phyloP scores from a whole-genome alignment of 1,140 invertebrate species.

The Medauroidea extradentata region DNA sequence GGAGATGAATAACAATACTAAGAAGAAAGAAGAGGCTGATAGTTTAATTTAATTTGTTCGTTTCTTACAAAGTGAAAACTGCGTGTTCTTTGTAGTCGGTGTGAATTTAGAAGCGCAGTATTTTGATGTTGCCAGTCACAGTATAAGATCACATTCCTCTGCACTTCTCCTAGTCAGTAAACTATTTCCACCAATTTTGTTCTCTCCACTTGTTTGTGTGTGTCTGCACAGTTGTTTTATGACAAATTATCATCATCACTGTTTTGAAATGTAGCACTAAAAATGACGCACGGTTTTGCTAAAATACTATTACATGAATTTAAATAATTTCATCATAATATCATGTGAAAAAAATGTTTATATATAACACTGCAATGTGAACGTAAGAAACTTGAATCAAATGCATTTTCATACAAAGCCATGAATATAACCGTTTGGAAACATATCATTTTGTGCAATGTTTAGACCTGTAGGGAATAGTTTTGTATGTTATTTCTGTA shows the following conservation, averaged over 20 bases:
- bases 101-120: too few relatives aligned
- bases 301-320: neutral
- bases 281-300: conserved; percentile 3
- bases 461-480: conserved; percentile 12
- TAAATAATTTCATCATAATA: conserved; percentile 1
- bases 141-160: too few relatives aligned
- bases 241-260: neutral
- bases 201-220: too few relatives aligned
- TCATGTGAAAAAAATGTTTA: neutral
- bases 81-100: too few relatives aligned
- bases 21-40: too few relatives aligned
- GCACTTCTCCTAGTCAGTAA: too few relatives aligned
- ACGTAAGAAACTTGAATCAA: neutral
- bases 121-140: too few relatives aligned
- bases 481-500: conserved; percentile 18
- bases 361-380: neutral
- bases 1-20: too few relatives aligned
- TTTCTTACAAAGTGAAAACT: too few relatives aligned
- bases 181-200: too few relatives aligned
- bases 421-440: conserved; percentile 6
- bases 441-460: conserved; percentile 18
- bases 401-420: neutral
- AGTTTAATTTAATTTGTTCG: too few relatives aligned
- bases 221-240: too few relatives aligned
- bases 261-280: neutral